Evolutionary conservation across 1,140 invertebrate genomes (phyloP).

Genomic region (Hypothenemus hampei): DNA sequence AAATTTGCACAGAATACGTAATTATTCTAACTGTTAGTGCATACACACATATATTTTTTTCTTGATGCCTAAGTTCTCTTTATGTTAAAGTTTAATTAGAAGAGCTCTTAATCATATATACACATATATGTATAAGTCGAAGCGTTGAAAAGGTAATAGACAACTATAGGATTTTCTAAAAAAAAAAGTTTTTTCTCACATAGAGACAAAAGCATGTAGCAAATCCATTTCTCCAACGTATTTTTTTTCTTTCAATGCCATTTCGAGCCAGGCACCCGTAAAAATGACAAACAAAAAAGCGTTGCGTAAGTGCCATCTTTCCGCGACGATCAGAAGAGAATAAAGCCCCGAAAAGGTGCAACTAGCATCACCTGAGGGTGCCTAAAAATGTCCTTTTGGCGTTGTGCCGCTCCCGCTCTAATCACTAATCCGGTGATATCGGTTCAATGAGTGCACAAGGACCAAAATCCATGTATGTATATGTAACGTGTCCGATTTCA

Average conservation of each 20-base stretch:
- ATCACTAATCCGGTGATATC: conserved; percentile 1
- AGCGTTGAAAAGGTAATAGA: too few species aligned
- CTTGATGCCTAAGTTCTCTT: too few species aligned
- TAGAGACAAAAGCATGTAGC: too few species aligned
- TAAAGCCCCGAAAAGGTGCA: conserved; percentile 6
- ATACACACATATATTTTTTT: too few species aligned
- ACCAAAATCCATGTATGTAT: background rate
- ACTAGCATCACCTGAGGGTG: conserved; percentile 11
- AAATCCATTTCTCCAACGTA: too few species aligned
- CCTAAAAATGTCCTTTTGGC: conserved; percentile 1
- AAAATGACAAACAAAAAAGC: conserved; percentile 5
- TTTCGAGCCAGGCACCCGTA: conserved; percentile 3
- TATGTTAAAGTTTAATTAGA: too few species aligned
- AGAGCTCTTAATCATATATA: too few species aligned
- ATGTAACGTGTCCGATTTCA: conserved; percentile 1
- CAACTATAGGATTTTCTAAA: too few species aligned
- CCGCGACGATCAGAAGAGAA: conserved; percentile 1
- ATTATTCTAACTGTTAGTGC: too few species aligned
- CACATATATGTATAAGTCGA: too few species aligned
- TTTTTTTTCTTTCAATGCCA: background rate
- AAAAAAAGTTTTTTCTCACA: too few species aligned
- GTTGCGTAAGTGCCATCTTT: conserved; percentile 7
- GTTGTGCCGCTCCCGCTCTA: background rate
- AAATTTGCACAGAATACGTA: too few species aligned
- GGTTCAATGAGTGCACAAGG: background rate